Conservation (phyloP, 2,888 invertebrate species). For the Mimachlamys varia region DNA sequence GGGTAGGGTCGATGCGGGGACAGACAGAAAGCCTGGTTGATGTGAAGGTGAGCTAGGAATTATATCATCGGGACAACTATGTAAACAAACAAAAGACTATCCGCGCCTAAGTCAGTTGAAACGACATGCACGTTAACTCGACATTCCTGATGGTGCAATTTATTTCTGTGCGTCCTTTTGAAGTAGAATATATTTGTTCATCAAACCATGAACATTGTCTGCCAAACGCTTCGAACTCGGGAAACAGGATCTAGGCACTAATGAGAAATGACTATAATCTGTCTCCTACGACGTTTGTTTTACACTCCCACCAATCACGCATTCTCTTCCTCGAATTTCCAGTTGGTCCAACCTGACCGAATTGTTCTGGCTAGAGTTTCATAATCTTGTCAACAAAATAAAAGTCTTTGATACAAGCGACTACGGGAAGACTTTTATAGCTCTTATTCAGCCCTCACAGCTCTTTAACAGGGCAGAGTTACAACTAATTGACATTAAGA, state of each 20-base stretch:
- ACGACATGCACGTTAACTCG: background rate
- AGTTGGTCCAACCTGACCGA: background rate
- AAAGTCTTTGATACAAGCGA: background rate
- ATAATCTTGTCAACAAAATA: constrained; percentile 5
- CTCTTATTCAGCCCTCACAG: background rate
- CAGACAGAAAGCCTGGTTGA: background rate
- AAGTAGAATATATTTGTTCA: constrained; percentile 27
- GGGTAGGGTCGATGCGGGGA: background rate
- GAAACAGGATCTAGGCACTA: background rate
- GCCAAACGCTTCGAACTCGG: background rate
- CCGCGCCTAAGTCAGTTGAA: background rate
- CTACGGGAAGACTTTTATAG: background rate
- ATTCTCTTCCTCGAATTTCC: background rate
- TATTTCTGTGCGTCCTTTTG: background rate
- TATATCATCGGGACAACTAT: background rate
- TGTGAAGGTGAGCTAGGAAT: background rate
- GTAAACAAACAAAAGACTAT: background rate
- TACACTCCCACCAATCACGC: background rate
- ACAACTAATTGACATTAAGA: constrained; percentile 1
- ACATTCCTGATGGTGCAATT: background rate
- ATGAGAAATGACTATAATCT: background rate
- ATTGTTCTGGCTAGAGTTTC: background rate
- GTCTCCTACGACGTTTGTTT: background rate
- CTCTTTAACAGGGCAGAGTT: background rate
- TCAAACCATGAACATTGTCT: constrained; percentile 9